Evolutionary conservation across 1,140 invertebrate species (phyloP).

Genomic region (Arion vulgaris): DNA sequence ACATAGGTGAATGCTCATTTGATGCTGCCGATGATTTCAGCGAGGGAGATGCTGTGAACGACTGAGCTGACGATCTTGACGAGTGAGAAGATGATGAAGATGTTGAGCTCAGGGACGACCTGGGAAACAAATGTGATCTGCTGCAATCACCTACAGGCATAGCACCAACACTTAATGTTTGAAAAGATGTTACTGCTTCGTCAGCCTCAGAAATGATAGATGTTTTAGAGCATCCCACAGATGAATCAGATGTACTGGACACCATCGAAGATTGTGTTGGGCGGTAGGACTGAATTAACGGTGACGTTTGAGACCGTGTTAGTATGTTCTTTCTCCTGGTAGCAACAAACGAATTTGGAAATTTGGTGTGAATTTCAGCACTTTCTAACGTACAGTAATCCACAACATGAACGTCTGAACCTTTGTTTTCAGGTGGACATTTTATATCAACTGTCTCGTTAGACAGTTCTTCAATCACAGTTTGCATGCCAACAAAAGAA

Average conservation of each 20-base stretch:
- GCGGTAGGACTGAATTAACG: not conserved
- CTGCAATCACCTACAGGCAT: not conserved
- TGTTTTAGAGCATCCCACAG: not conserved
- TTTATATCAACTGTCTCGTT: not conserved
- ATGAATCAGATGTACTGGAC: conserved; percentile 2
- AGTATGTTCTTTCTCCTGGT: conserved; percentile 6
- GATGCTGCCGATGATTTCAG: not conserved
- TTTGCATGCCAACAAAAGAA: not conserved
- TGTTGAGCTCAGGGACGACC: conserved; percentile 25
- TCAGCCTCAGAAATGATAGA: not conserved
- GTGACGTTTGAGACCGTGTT: not conserved
- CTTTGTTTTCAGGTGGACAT: not conserved
- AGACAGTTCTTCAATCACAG: conserved; percentile 9
- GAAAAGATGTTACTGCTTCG: conserved; percentile 15
- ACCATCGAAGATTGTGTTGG: not conserved
- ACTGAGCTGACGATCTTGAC: not conserved
- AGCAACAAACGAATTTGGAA: conserved; percentile 36
- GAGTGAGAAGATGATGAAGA: conserved; percentile 24
- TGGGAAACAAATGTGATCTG: not conserved
- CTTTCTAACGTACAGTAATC: not conserved
- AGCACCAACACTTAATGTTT: not conserved
- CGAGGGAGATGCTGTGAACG: not conserved
- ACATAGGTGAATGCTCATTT: not conserved
- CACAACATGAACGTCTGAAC: not conserved
- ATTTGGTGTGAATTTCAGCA: conserved; percentile 30